Evolutionary conservation across 1,140 invertebrate genomes (phyloP), one percentile per base, ranked within the genome.

Genomic region (Lordiphosa stackelbergi): DNA sequence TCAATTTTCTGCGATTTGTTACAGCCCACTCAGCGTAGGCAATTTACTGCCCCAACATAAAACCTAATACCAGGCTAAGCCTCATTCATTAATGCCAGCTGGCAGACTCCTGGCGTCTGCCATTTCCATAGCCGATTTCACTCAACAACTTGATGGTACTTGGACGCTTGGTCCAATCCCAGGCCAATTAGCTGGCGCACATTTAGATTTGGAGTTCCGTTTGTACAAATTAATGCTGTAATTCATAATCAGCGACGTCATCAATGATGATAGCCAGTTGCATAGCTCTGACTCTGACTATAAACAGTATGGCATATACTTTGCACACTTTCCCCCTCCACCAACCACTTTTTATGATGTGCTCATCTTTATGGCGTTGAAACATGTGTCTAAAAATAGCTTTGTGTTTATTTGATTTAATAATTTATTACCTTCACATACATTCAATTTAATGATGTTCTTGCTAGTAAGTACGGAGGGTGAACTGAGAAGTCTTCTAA

Each of bases 361-460:
- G 71, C 75, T 79, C 75, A 79, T 81, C 66, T 60, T 46, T 22
- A 19, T 41, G 35, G 7, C 45, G 59, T 53, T 65, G 58, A 68
- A 53, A 51, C 53, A 49, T 13, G 37, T 40, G 5, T 46, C 71
- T 79, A 75, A 51, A 69, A 69, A 83, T 81, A 81, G 68, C 53
- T 19, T 48, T 56, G 38, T 51, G 36, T 75, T 57, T 52, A 62
- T 46, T 72, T 61, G 60, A 38, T 60, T 61, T 53, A 45, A 47
- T 74, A 63, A 66, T 81, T 78, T 68, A 78, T 70, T 56, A 42
- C 65, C 66, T 78, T 69, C 60, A 70, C 66, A 70, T 49, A 70
- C 51, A 74, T 66, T 62, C 49, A 53, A 53, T 69, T 66, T 55
- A 64, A 48, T 52, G 49, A 48, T 63, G 53, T 37, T 53, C 53